A percentile compares a stretch with the other conserved stretches of the same genome.
phyloP scores from a whole-genome alignment of 2,797 vertebrate genomes.

The Balearica regulorum region DNA sequence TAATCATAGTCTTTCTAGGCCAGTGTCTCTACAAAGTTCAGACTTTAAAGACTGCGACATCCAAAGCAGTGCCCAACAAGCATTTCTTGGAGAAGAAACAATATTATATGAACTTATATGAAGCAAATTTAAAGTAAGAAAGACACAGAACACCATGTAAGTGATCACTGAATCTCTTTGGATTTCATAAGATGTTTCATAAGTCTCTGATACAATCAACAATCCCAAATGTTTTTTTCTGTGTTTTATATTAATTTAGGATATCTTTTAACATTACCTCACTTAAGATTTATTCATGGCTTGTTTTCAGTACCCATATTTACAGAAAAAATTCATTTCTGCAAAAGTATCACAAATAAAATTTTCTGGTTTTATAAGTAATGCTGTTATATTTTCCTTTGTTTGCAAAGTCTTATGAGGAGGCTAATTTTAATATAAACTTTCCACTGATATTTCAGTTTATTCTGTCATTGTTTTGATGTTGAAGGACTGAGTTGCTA shows the following conservation, averaged over 20 bases:
- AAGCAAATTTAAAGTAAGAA: not conserved
- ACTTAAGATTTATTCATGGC: not conserved
- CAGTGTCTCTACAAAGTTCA: not conserved
- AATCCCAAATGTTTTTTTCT: not conserved
- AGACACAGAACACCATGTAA: not conserved
- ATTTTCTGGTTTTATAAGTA: not conserved
- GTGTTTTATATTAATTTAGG: not conserved
- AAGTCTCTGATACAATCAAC: not conserved
- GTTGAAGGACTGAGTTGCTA: not conserved
- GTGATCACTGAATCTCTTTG: not conserved
- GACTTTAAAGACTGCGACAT: not conserved
- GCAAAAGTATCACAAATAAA: not conserved
- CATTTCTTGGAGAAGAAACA: not conserved
- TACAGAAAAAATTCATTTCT: not conserved
- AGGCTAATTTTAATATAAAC: not conserved
- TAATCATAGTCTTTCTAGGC: not conserved
- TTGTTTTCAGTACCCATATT: not conserved
- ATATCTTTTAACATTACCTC: not conserved
- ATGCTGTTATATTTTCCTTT: not conserved
- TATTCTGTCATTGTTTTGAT: not conserved
- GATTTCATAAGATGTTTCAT: not conserved
- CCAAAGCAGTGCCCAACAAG: not conserved
- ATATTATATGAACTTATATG: not conserved
- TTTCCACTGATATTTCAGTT: not conserved
- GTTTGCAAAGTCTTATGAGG: not conserved